Conservation (phyloP, 2,797 vertebrate species). For the Micropoecilia bifurca region DNA sequence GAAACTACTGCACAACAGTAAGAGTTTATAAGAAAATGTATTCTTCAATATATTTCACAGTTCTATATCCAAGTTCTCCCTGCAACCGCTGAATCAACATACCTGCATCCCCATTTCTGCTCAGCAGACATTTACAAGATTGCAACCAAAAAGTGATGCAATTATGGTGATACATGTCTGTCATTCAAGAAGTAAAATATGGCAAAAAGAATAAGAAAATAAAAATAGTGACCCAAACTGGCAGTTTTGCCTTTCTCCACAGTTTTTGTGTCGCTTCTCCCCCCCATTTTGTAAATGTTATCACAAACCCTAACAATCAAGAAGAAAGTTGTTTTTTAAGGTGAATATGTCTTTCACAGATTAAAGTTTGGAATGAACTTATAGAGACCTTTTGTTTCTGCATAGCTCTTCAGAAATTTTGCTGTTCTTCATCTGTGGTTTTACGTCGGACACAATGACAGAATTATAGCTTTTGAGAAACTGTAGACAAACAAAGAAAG, state of each 20-base stretch:
- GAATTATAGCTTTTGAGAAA: background rate
- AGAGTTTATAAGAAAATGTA: background rate
- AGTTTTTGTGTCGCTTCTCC: background rate
- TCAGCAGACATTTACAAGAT: slow-evolving; percentile 2
- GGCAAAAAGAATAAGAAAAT: background rate
- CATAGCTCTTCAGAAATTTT: background rate
- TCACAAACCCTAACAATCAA: background rate
- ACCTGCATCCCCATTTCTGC: background rate
- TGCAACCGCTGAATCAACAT: background rate
- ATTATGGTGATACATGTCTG: background rate
- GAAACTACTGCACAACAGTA: background rate
- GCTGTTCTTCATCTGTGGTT: background rate
- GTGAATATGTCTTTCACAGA: background rate
- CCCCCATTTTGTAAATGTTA: background rate
- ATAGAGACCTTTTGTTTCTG: background rate
- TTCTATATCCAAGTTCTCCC: background rate
- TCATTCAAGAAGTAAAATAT: background rate
- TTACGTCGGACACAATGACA: background rate
- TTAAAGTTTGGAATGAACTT: background rate
- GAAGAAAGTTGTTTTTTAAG: background rate
- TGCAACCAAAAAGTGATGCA: slow-evolving; percentile 1
- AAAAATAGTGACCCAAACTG: background rate
- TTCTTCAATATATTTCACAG: background rate
- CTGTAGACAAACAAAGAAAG: background rate
- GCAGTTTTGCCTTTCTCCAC: background rate